These are phyloP conservation scores for Panthera tigris DNA, from an alignment of 2,113 vertebrate genomes.

Conservation along the genomic window DNA sequence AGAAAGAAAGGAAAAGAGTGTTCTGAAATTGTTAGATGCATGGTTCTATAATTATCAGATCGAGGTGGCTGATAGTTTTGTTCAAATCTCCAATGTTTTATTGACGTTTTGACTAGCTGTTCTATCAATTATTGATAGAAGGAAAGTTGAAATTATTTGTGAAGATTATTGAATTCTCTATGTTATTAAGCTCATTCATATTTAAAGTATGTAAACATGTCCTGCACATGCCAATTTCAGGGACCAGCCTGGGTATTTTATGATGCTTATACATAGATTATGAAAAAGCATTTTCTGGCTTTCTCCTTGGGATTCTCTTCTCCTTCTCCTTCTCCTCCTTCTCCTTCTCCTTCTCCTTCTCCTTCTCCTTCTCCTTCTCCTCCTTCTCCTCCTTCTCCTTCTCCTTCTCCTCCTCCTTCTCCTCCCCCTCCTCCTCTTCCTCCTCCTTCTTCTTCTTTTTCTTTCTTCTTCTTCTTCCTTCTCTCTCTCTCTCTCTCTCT, in stretches of 20 bases:
- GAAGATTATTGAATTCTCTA: not conserved
- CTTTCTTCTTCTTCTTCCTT: too few species aligned
- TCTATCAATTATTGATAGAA: not conserved
- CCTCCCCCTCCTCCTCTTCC: not conserved
- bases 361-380: fast-evolving
- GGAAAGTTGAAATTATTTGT: not conserved
- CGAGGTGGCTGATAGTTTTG: not conserved
- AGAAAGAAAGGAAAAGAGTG: too few species aligned
- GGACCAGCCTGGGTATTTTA: not conserved
- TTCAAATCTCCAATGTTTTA: not conserved
- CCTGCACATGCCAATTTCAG: not conserved
- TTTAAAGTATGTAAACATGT: not conserved
- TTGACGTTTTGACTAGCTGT: not conserved
- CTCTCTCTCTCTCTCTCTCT: not conserved
- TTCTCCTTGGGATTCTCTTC: not conserved
- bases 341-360: not conserved
- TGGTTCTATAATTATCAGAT: too few species aligned
- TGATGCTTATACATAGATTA: not conserved
- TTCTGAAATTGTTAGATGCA: not conserved
- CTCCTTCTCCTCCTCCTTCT: too few species aligned
- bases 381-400: not conserved
- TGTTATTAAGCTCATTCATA: not conserved
- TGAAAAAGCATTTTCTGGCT: not conserved
- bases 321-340: not conserved
- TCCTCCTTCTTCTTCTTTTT: too few species aligned